These are phyloP conservation scores for Solea senegalensis DNA, from an alignment of 2,113 vertebrate genomes.

Conservation along the genomic window DNA sequence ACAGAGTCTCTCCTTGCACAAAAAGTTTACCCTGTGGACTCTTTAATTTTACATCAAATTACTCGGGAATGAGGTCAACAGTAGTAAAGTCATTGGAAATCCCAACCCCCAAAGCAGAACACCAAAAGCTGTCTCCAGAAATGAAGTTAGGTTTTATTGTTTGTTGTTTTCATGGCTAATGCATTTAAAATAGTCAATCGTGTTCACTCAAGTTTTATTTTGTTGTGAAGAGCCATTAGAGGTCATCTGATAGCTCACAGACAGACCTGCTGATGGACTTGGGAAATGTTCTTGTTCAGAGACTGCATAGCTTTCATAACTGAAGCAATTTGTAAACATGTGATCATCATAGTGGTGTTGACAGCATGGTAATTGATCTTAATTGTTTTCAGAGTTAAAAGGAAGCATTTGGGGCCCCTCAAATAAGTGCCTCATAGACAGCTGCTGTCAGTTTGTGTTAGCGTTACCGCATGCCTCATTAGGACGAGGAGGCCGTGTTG, in stretches of 20 bases:
- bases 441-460: background rate
- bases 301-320: constrained; percentile 20
- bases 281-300: constrained; percentile 14
- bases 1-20: background rate
- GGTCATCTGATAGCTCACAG: constrained; percentile 54
- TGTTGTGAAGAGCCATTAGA: constrained; percentile 35
- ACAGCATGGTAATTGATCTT: constrained; percentile 30
- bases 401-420: background rate
- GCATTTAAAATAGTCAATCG: constrained; percentile 7
- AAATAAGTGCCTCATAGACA: constrained; percentile 9
- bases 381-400: constrained; percentile 34
- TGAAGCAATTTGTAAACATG: constrained; percentile 29
- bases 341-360: constrained; percentile 36
- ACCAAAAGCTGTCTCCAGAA: background rate
- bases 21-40: constrained; percentile 19
- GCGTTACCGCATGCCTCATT: background rate
- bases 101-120: constrained; percentile 30
- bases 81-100: constrained; percentile 36
- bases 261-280: constrained; percentile 47
- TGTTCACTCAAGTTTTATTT: background rate
- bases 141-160: background rate
- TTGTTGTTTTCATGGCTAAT: background rate
- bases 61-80: constrained; percentile 19
- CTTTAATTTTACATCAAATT: constrained; percentile 34
- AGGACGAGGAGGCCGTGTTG: background rate